Conservation (phyloP, 1,140 invertebrate species). For the Conus ventricosus region DNA sequence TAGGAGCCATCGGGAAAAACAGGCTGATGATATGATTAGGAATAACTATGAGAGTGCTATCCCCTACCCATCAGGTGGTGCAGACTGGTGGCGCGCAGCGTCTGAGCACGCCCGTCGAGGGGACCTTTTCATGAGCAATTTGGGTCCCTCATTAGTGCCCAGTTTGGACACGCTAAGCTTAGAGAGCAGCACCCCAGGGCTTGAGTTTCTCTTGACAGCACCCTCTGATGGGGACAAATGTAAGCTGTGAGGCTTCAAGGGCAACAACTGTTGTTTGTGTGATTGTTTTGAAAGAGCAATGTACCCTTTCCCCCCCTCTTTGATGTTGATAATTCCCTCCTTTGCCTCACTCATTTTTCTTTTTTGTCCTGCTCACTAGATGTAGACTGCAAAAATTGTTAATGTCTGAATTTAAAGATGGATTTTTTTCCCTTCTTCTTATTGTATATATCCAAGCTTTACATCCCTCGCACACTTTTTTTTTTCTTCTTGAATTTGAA, state of each 20-base stretch:
- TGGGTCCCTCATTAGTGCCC: constrained; percentile 22
- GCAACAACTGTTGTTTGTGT: constrained; percentile 13
- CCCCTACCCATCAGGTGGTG: constrained; percentile 48
- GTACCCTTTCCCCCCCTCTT: neutral
- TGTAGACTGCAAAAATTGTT: neutral
- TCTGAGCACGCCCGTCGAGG: constrained; percentile 51
- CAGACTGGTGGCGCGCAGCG: constrained; percentile 56
- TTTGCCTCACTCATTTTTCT: neutral
- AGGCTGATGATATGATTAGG: neutral
- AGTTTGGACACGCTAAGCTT: constrained; percentile 31
- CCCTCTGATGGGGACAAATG: constrained; percentile 23
- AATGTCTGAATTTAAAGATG: neutral
- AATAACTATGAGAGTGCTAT: constrained; percentile 15
- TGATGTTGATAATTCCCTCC: neutral
- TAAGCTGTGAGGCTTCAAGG: constrained; percentile 11
- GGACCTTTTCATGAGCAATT: constrained; percentile 38
- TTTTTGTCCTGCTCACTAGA: neutral
- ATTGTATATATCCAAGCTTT: neutral
- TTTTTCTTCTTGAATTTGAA: too few species aligned
- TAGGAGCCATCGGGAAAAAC: neutral
- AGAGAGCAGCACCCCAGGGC: constrained; percentile 29
- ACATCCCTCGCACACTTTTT: neutral
- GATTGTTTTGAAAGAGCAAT: constrained; percentile 1
- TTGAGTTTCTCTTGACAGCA: constrained; percentile 36
- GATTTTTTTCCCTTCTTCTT: neutral